Evolutionary conservation across 2,888 invertebrate genomes (phyloP).

Genomic region (Melieria omissa): DNA sequence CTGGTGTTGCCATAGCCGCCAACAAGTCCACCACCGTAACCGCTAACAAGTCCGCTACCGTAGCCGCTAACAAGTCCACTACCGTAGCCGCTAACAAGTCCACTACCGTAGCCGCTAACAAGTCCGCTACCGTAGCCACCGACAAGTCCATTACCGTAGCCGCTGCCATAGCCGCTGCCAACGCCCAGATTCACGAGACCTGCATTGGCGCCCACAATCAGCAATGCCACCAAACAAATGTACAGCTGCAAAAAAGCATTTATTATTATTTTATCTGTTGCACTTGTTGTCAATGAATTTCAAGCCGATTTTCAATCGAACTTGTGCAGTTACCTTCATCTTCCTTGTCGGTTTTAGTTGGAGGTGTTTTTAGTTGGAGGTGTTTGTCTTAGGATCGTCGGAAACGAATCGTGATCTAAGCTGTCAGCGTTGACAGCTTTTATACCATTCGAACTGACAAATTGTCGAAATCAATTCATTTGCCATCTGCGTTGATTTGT

Average conservation of each 20-base stretch:
- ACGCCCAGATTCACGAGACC: conserved; percentile 44
- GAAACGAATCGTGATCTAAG: background rate
- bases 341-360: background rate
- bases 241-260: conserved; percentile 45
- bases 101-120: conserved; percentile 21
- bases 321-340: conserved; percentile 3
- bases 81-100: conserved; percentile 8
- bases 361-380: too few species aligned
- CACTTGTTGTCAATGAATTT: too few species aligned
- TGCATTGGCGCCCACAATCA: conserved; percentile 52
- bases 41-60: conserved; percentile 38
- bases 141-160: conserved; percentile 24
- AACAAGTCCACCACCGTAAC: conserved; percentile 33
- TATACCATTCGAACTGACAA: background rate
- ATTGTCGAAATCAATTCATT: background rate
- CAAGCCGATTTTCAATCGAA: too few species aligned
- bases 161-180: background rate
- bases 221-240: conserved; percentile 48
- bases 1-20: background rate
- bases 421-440: background rate
- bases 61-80: conserved; percentile 8
- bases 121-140: conserved; percentile 31
- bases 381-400: background rate
- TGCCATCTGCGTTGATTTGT: conserved; percentile 1
- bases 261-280: too few species aligned